phyloP scores from a whole-genome alignment of 2,888 invertebrate species.

The Portevinia maculata region DNA sequence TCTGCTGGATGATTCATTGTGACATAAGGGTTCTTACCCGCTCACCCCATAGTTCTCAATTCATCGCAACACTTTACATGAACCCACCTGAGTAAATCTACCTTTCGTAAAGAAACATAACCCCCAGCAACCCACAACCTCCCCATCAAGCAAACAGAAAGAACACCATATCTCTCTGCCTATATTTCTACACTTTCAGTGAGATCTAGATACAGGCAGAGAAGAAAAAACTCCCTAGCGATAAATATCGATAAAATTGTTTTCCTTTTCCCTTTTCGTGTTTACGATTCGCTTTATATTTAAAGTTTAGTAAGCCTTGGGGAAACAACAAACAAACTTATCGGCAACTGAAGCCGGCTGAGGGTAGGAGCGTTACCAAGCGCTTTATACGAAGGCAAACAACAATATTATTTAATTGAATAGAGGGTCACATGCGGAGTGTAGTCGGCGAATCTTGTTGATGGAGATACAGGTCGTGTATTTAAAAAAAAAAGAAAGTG shows the following conservation, averaged over 20 bases:
- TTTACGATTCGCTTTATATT: slow-evolving; percentile 47
- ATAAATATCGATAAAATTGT: slow-evolving; percentile 70
- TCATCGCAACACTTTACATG: slow-evolving; percentile 6
- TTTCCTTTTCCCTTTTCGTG: slow-evolving; percentile 35
- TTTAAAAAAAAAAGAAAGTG: too few relatives aligned
- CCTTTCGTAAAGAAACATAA: slow-evolving; percentile 6
- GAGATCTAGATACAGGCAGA: slow-evolving; percentile 18
- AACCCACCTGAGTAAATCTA: slow-evolving; percentile 24
- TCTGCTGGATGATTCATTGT: slow-evolving; percentile 65
- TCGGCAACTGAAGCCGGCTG: neutral
- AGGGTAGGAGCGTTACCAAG: neutral
- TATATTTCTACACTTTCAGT: slow-evolving; percentile 14
- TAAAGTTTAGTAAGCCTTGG: slow-evolving; percentile 48
- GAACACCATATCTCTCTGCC: slow-evolving; percentile 47
- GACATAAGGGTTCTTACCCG: slow-evolving; percentile 28
- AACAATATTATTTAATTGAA: slow-evolving; percentile 63
- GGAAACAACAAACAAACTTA: slow-evolving; percentile 57
- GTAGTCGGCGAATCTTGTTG: slow-evolving; percentile 18
- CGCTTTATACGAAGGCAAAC: slow-evolving; percentile 8
- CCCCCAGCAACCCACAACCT: neutral
- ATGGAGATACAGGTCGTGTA: slow-evolving; percentile 10
- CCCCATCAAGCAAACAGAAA: slow-evolving; percentile 41
- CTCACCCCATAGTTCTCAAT: slow-evolving; percentile 21
- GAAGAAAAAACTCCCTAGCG: slow-evolving; percentile 30
- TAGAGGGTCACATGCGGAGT: slow-evolving; percentile 16